Conservation (phyloP, 1,140 invertebrate species). For the Lepeophtheirus salmonis region DNA sequence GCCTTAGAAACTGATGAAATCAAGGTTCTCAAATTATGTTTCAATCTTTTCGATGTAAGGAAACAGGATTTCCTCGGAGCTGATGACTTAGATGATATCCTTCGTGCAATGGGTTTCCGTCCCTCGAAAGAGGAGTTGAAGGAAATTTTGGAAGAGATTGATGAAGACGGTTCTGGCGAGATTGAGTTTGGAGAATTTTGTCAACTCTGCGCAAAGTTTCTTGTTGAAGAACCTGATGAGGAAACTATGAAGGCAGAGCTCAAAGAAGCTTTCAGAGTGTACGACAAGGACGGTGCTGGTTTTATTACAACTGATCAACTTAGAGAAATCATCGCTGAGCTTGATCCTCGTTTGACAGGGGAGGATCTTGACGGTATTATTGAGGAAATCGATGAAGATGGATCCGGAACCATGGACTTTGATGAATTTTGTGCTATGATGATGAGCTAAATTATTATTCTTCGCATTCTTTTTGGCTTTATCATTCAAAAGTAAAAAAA, state of each 20-base stretch:
- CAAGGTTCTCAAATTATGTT: constrained; percentile 14
- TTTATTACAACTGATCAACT: constrained; percentile 36
- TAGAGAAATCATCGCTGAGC: constrained; percentile 33
- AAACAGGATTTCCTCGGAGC: constrained; percentile 10
- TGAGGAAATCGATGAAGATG: constrained; percentile 37
- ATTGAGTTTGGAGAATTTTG: constrained; percentile 81
- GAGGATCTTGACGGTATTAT: constrained; percentile 38
- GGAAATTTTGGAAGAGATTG: constrained; percentile 40
- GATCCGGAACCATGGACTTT: constrained; percentile 61
- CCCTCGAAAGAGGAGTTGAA: constrained; percentile 3
- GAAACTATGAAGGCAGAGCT: constrained; percentile 37
- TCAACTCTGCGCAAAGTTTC: constrained; percentile 60
- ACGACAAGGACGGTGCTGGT: constrained; percentile 32
- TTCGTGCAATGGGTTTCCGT: constrained; percentile 12
- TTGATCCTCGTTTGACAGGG: constrained; percentile 34
- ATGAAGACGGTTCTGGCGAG: constrained; percentile 48
- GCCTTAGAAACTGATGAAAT: constrained; percentile 10
- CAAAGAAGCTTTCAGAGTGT: constrained; percentile 35
- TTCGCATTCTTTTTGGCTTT: too few relatives aligned
- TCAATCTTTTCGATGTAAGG: constrained; percentile 17
- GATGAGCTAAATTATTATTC: too few relatives aligned
- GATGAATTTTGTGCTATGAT: constrained; percentile 17
- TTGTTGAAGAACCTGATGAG: constrained; percentile 41
- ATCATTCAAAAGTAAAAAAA: too few relatives aligned
- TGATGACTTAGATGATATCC: constrained; percentile 8